Percentiles rank a stretch among this genome's conserved stretches.
Evolutionary conservation across 2,797 vertebrate species (phyloP).

Genomic region (Coracias cyanogaster): DNA sequence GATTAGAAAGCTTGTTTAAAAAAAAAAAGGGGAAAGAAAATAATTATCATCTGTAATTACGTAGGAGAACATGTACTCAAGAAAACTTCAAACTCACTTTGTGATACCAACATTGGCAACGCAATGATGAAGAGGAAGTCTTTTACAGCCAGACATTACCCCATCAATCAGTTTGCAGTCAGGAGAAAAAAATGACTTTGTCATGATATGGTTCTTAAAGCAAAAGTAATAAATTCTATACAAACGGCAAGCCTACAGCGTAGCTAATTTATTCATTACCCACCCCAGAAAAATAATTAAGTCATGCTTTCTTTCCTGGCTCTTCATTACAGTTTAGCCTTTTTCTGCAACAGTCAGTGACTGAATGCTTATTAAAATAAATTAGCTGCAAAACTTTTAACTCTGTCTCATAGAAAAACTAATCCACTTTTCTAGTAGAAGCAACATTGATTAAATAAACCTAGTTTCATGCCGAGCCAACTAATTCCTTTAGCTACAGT

Average conservation of each 20-base stretch:
- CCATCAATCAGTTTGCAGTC: constrained; percentile 80
- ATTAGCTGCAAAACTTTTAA: constrained; percentile 87
- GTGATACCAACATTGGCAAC: constrained; percentile 16
- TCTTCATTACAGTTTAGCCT: constrained; percentile 80
- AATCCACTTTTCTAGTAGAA: constrained; percentile 83
- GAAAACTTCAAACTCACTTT: constrained; percentile 71
- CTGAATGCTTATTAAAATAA: constrained; percentile 86
- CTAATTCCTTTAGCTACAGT: constrained; percentile 85
- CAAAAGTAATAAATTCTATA: constrained; percentile 84
- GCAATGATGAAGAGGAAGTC: constrained; percentile 72
- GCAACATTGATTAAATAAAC: constrained; percentile 85
- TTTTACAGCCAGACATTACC: constrained; percentile 67
- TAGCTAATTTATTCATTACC: constrained; percentile 91
- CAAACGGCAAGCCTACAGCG: constrained; percentile 79
- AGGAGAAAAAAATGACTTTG: constrained; percentile 83
- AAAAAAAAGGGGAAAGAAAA: constrained; percentile 41
- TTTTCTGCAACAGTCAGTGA: constrained; percentile 77
- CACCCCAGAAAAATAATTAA: constrained; percentile 87
- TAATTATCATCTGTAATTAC: constrained; percentile 72
- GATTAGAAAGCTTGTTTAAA: constrained; percentile 47
- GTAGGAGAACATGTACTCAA: constrained; percentile 25
- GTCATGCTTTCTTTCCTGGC: constrained; percentile 79
- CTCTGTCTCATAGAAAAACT: constrained; percentile 83
- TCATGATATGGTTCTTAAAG: constrained; percentile 87
- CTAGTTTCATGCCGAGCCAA: constrained; percentile 78